Conservation (phyloP, 2,113 vertebrate species). For the Aleadryas rufinucha region DNA sequence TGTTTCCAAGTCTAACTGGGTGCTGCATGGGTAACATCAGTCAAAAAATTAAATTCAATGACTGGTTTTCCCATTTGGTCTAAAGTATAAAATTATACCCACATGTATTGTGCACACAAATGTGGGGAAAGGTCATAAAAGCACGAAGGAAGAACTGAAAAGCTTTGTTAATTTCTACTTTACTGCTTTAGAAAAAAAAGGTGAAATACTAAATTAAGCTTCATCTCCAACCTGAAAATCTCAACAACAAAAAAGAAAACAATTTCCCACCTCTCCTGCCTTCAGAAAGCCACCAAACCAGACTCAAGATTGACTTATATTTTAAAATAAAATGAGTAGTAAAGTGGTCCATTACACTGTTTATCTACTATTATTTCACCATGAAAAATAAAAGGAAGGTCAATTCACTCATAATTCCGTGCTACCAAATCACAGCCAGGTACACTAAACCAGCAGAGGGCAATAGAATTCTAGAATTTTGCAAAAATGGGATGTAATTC, state of each 20-base stretch:
- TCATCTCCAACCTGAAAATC: not conserved
- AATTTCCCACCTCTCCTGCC: not conserved
- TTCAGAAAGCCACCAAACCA: not conserved
- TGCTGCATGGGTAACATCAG: not conserved
- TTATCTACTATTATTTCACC: not conserved
- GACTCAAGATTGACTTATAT: not conserved
- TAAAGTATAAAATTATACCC: not conserved
- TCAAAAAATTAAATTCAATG: not conserved
- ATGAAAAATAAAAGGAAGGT: not conserved
- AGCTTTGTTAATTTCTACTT: not conserved
- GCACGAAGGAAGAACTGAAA: not conserved
- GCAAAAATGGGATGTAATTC: constrained; percentile 17
- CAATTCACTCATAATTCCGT: not conserved
- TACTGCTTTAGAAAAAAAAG: not conserved
- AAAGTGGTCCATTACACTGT: not conserved
- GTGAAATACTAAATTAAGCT: not conserved
- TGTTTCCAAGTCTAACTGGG: not conserved
- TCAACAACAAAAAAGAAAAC: not conserved
- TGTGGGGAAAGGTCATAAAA: not conserved
- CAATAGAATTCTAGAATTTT: constrained; percentile 66
- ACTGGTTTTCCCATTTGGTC: not conserved
- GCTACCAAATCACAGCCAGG: not conserved
- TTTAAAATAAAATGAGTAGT: not conserved
- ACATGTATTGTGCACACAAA: not conserved
- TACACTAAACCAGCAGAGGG: constrained; percentile 61